phyloP scores from a whole-genome alignment of 1,140 invertebrate genomes.

The Drosophila auraria region DNA sequence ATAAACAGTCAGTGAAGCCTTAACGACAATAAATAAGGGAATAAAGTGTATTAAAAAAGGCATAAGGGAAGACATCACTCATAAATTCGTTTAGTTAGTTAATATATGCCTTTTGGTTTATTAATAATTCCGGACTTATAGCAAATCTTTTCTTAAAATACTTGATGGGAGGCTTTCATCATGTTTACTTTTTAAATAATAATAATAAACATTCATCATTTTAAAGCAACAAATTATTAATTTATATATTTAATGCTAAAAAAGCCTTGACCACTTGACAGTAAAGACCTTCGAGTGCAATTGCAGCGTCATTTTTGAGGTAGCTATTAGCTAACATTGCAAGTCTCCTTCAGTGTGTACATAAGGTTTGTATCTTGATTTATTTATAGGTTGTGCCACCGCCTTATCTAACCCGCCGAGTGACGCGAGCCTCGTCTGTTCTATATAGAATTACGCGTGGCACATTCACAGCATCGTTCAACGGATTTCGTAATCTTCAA shows the following conservation, averaged over 20 bases:
- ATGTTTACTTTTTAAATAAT: constrained; percentile 36
- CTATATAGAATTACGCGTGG: constrained; percentile 72
- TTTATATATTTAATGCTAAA: constrained; percentile 16
- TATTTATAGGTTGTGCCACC: constrained; percentile 48
- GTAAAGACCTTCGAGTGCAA: constrained; percentile 55
- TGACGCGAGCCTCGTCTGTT: constrained; percentile 32
- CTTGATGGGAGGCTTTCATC: background rate
- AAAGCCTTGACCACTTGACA: constrained; percentile 65
- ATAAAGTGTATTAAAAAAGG: background rate
- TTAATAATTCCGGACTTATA: constrained; percentile 2
- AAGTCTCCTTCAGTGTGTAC: constrained; percentile 32
- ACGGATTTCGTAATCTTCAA: constrained; percentile 64
- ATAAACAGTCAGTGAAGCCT: constrained; percentile 2
- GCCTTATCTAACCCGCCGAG: constrained; percentile 19
- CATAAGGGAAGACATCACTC: background rate
- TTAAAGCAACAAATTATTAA: constrained; percentile 10
- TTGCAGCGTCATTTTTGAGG: constrained; percentile 56
- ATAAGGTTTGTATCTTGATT: constrained; percentile 21
- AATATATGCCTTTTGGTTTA: background rate
- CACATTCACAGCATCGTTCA: constrained; percentile 39
- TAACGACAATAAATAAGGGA: background rate
- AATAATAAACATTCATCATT: constrained; percentile 6
- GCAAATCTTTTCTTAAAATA: background rate
- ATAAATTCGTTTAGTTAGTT: constrained; percentile 1
- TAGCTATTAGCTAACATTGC: constrained; percentile 69